Evolutionary conservation across 2,888 invertebrate species (phyloP).

Genomic region (Abrostola triplasia): DNA sequence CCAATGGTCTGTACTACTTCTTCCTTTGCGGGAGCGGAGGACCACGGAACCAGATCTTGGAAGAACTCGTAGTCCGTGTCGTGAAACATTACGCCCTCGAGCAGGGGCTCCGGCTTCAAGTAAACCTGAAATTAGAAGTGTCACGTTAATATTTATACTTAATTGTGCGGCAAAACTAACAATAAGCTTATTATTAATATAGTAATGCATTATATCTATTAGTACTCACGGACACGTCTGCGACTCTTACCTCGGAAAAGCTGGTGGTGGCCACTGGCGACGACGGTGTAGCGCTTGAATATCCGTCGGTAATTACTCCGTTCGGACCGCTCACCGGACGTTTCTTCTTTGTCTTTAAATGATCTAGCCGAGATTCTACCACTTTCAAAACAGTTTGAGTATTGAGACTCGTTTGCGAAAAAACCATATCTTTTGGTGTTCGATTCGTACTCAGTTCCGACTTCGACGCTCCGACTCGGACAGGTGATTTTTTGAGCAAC

Average conservation of each 20-base stretch:
- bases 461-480: slow-evolving; percentile 86
- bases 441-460: slow-evolving; percentile 82
- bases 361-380: slow-evolving; percentile 86
- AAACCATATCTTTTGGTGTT: slow-evolving; percentile 87
- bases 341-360: slow-evolving; percentile 84
- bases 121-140: slow-evolving; percentile 78
- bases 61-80: slow-evolving; percentile 90
- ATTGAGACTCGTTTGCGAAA: slow-evolving; percentile 87
- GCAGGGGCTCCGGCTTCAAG: slow-evolving; percentile 82
- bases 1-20: slow-evolving; percentile 85
- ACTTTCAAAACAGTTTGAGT: slow-evolving; percentile 86
- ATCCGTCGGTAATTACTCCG: slow-evolving; percentile 80
- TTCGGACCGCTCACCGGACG: slow-evolving; percentile 76
- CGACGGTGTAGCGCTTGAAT: slow-evolving; percentile 64
- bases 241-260: slow-evolving; percentile 82
- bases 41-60: slow-evolving; percentile 91
- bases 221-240: slow-evolving; percentile 77
- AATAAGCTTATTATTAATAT: slow-evolving; percentile 70
- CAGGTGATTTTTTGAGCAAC: slow-evolving; percentile 87
- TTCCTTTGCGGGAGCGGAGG: slow-evolving; percentile 86
- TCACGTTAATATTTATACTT: slow-evolving; percentile 60
- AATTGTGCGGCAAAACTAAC: slow-evolving; percentile 60
- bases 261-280: slow-evolving; percentile 73
- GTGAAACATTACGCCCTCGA: slow-evolving; percentile 83
- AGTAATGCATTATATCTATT: slow-evolving; percentile 60